Evolutionary conservation across 37 sponge, comb jelly and placozoan species (phyloP), one percentile per base, ranked within the genome.

Genomic region (Cladorhizidae sp.): DNA sequence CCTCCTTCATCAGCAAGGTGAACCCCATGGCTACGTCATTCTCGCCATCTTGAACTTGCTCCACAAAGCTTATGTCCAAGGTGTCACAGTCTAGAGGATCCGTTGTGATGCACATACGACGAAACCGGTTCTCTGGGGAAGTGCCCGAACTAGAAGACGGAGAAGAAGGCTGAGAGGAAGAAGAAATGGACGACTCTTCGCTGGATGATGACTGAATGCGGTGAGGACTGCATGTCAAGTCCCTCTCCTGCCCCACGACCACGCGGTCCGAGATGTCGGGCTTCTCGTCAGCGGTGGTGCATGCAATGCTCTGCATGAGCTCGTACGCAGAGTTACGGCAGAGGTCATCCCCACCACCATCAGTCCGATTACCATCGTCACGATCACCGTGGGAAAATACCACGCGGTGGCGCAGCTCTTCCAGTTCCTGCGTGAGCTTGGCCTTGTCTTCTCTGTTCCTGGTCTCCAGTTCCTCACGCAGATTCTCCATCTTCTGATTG

Each of bases 391-490:
- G 2, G 31, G 40, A 22, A 17, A 36, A n/a, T 12, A 77, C 20
- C 9, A 57, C 9, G 40, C 26, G 51, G 35, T 62, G 54, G 37
- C 40, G 42, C 15, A 86, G 73, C n/a, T 64, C 23, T 6, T 79
- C 67, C 20, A 80, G 82, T 40, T 87, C 71, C 57, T 81, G 43
- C 7, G 41, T 21, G 20, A 80, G 61, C 21, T 54, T 29, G 20
- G 63, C 83, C 45, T 82, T 82, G 33, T 76, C 82, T 22, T 76
- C 72, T 50, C 71, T 55, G 43, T 81, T 75, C 45, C 40, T 67
- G 40, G 38, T 82, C 82, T 86, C 79, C 17, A 85, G 45, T 73
- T 91, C 86, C 50, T 82, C 65, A 25, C 62, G 67, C 0, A 86
- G 38, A 22, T 36, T 31, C 20, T 42, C 57, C 9, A 86, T 61